Evolutionary conservation across 30 jellyfish, hydroid and myxozoan genomes (phyloP), one percentile per base, ranked within the genome.

Genomic region (Mastigias papua): DNA sequence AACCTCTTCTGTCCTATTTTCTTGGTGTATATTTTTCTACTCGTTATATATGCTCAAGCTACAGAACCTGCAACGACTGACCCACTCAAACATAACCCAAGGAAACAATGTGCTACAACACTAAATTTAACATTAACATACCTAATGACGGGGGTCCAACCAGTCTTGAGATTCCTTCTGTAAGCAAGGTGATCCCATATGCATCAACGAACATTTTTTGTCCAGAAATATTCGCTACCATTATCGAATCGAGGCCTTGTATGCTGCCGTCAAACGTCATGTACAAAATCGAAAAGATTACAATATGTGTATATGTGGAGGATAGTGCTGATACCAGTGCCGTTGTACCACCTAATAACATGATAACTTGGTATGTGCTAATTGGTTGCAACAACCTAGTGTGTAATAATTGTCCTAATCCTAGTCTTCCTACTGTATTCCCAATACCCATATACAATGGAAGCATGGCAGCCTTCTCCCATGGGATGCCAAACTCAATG

Each of bases 371-470:
- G 71, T 25, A 76, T 4, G 76, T 29, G 63, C 60, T 76, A 22
- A 76, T 29, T 4, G 87, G 60, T n/a, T 50, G 75, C 17, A 76
- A 42, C 25, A 61, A 3, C 31, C 37, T 51, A 13, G 9, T 28
- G 31, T 76, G 87, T 21, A 76, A 50, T 51, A 76, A 22, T 51
- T 76, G 87, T 76, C 87, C 87, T 15, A 57, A 49, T 46, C 34
- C 75, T 9, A 76, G 62, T 42, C 87, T 76, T 17, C 87, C 87
- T 15, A 76, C 51, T 6, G 76, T 32, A 50, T 61, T 76, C 13
- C 87, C 87, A 34, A 76, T 51, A 19, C 87, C 87, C 87, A 76
- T 76, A 64, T 76, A 76, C 20, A 76, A 13, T 27, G 87, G 87
- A 1, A 76, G 87, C 87, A 76, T 76, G 27, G 87, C 50, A 5